Percentiles rank a stretch among this genome's conserved stretches.
Evolutionary conservation across 2,888 invertebrate species (phyloP).

Genomic region (Masnerella sp.): DNA sequence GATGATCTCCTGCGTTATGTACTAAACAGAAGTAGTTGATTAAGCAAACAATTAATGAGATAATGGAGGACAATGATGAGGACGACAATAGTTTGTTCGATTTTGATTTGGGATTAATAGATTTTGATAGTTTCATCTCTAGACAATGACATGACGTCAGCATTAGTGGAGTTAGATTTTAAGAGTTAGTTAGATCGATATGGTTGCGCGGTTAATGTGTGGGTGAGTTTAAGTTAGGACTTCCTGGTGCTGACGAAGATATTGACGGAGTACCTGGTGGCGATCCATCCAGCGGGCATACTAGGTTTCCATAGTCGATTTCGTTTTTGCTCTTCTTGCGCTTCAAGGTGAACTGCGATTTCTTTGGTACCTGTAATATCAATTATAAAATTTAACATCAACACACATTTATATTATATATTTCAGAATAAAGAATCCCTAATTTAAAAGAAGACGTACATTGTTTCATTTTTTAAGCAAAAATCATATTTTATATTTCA

Average conservation of each 20-base stretch:
- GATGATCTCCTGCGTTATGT: conserved; percentile 11
- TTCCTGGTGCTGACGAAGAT: conserved; percentile 73
- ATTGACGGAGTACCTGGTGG: conserved; percentile 77
- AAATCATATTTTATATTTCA: not conserved
- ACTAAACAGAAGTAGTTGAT: conserved; percentile 19
- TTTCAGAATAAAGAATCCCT: not conserved
- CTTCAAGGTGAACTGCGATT: conserved; percentile 91
- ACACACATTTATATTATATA: not conserved
- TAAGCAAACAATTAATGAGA: conserved; percentile 44
- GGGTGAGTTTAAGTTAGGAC: conserved; percentile 76
- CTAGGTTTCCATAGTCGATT: conserved; percentile 89
- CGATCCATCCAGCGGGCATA: conserved; percentile 87
- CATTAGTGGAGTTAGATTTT: conserved; percentile 72
- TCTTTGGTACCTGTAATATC: conserved; percentile 85
- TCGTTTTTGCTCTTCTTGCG: conserved; percentile 90
- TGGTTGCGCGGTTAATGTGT: conserved; percentile 71
- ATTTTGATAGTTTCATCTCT: conserved; percentile 24
- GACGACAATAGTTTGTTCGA: conserved; percentile 8
- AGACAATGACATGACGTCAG: conserved; percentile 39
- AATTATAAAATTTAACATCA: conserved; percentile 17
- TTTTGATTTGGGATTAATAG: conserved; percentile 23
- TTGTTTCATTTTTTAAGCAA: not conserved
- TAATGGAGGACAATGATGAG: conserved; percentile 21
- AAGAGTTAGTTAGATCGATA: conserved; percentile 65
- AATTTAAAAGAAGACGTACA: too few species aligned